phyloP scores from a whole-genome alignment of 2,888 invertebrate species.

The Escarpia spicata region DNA sequence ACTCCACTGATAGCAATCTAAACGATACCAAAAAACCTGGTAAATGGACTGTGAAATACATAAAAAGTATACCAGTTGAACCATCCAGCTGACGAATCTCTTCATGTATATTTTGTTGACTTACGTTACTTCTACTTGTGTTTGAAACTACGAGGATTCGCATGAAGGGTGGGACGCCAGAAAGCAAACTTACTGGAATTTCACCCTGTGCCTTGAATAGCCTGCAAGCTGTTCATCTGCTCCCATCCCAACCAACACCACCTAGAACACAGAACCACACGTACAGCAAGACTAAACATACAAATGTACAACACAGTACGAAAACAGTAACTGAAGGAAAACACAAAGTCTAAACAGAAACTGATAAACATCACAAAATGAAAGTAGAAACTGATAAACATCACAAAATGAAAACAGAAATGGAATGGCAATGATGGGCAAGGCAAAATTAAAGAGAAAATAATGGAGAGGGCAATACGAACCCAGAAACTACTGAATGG shows the following conservation, averaged over 20 bases:
- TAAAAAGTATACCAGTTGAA: no score
- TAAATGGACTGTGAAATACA: no score
- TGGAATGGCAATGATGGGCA: background rate
- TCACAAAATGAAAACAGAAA: background rate
- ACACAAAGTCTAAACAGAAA: background rate
- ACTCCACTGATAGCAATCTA: no score
- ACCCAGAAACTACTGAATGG: background rate
- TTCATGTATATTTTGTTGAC: no score
- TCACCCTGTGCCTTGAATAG: constrained; percentile 85
- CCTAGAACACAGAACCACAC: constrained; percentile 66
- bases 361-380: background rate
- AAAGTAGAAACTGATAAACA: background rate
- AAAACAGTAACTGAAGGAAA: background rate
- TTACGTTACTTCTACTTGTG: no score
- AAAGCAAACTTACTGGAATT: constrained; percentile 63
- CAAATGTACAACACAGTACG: background rate
- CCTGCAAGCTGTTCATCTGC: constrained; percentile 98
- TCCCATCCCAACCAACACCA: constrained; percentile 89
- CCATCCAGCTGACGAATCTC: no score
- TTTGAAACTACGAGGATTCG: background rate
- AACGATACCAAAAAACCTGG: no score
- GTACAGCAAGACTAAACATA: background rate
- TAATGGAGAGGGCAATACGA: background rate
- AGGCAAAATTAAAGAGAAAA: no score
- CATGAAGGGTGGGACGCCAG: background rate